Evolutionary conservation across 2,113 vertebrate species (phyloP).

Genomic region (Noturus placidus): DNA sequence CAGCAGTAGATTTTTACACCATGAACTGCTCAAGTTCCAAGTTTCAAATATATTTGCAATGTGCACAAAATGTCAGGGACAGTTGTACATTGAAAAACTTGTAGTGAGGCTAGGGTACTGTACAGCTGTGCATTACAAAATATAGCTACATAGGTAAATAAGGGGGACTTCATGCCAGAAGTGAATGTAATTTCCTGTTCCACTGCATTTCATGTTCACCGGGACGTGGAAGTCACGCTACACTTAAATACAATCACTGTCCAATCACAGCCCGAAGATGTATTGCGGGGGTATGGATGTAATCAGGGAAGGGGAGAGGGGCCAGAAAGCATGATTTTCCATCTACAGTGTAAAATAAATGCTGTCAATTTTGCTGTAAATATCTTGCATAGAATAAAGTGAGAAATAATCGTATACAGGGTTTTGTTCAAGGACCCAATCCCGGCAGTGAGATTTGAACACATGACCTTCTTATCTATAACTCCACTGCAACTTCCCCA

Average conservation of each 20-base stretch:
- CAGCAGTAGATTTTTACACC: neutral
- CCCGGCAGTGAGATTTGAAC: neutral
- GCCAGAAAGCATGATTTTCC: neutral
- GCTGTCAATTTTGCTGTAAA: neutral
- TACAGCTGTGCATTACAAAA: neutral
- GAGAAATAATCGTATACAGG: neutral
- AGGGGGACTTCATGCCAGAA: neutral
- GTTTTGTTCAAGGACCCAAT: neutral
- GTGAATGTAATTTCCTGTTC: neutral
- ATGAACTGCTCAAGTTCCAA: neutral
- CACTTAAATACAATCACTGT: neutral
- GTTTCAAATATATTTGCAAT: neutral
- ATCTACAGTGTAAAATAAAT: neutral
- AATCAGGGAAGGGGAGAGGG: neutral
- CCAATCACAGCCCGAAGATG: neutral
- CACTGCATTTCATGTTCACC: neutral
- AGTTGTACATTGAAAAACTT: neutral
- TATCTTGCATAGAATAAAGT: no score
- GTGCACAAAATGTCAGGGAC: neutral
- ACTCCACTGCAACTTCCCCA: neutral
- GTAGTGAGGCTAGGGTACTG: neutral
- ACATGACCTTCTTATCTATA: neutral
- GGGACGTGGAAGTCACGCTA: neutral
- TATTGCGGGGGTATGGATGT: no score
- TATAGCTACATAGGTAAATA: neutral